Evolutionary conservation across 2,113 vertebrate genomes (phyloP), one percentile per base, ranked within the genome.

Genomic region (Zapus hudsonius): DNA sequence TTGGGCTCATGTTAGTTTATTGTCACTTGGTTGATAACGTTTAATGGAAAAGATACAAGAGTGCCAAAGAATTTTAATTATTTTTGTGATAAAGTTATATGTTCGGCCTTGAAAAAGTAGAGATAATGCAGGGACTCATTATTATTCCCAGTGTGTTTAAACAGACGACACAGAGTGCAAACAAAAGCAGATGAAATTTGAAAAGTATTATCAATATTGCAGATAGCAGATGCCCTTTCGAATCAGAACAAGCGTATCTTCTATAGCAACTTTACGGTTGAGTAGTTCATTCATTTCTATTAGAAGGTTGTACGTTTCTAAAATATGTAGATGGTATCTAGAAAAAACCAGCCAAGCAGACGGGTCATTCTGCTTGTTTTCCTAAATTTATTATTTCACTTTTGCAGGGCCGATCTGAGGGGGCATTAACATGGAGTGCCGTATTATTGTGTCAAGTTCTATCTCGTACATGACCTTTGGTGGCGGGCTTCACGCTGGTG

Each of bases 131-230:
- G 99, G 98, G 99, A 98, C 99, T 99, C 99, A 99, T 99, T 99
- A 99, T 99, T 99, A 99, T 99, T 99, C 99, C 98, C 98, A 98
- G 98, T 99, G 99, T 99, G 99, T 99, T 99, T 99, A 99, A 99
- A 99, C 99, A 99, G 99, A 99, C 99, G 98, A 99, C 99, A 98
- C 99, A 98, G 99, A 99, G 99, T 98, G 99, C 99, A 99, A 99
- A 99, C 99, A 99, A 99, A 99, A 99, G 99, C 99, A 99, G 99
- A 99, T 99, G 99, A 99, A 99, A 99, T 99, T 99, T 99, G 99
- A 99, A 99, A 99, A 99, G 99, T 99, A 99, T 99, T 99, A 99
- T 99, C 99, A 99, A 99, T 99, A 99, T 99, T 99, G 99, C 99
- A 99, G 99, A 99, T 99, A 99, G 99, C 98, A 99, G 99, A 99